These are phyloP conservation scores for Aphaenogaster rudis DNA, from an alignment of 1,140 invertebrate species.

Conservation along the genomic window DNA sequence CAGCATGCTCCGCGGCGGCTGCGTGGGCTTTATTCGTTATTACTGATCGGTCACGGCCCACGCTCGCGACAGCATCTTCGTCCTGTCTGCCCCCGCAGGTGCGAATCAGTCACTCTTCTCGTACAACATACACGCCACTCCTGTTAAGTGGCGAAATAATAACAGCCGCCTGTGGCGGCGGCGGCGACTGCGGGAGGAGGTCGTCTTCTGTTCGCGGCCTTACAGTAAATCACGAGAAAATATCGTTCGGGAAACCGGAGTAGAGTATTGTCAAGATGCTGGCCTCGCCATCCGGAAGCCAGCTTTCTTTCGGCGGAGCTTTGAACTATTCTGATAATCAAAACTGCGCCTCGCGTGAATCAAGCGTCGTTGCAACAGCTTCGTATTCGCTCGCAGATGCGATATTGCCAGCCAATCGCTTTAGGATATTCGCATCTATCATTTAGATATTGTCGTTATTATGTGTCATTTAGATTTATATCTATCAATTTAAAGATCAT, in stretches of 20 bases:
- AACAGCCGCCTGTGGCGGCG: constrained; percentile 25
- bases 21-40: constrained; percentile 77
- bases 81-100: constrained; percentile 72
- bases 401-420: not conserved
- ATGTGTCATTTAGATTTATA: not conserved
- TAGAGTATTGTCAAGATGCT: not conserved
- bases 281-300: not conserved
- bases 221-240: constrained; percentile 18
- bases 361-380: not conserved
- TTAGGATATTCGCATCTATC: not conserved
- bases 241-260: not conserved
- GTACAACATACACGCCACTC: constrained; percentile 56
- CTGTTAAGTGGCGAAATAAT: constrained; percentile 74
- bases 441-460: not conserved
- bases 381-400: not conserved
- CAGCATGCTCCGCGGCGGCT: constrained; percentile 1
- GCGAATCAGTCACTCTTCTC: constrained; percentile 61
- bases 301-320: not conserved
- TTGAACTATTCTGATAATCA: not conserved
- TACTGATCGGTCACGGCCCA: constrained; percentile 69
- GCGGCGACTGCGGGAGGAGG: not conserved
- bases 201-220: constrained; percentile 11
- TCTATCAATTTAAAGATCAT: not conserved
- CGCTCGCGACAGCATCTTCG: constrained; percentile 58
- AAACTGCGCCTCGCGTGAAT: not conserved